Evolutionary conservation across 2,797 vertebrate species (phyloP), one percentile per base, ranked within the genome.

Genomic region (Podarcis siculus): DNA sequence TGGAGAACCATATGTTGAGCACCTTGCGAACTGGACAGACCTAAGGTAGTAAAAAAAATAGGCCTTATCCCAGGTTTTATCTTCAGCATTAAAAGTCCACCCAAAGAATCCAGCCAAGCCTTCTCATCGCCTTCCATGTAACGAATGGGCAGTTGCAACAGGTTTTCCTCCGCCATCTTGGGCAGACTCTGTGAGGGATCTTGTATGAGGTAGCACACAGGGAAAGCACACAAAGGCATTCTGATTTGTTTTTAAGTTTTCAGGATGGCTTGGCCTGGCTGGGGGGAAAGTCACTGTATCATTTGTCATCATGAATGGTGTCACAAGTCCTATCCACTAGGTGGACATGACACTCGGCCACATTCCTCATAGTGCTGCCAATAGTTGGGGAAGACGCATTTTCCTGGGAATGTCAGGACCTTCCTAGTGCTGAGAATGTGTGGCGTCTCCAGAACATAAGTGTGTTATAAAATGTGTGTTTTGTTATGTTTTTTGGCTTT

Each of bases 11-110:
- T 69, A 32, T 2, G 61, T 1, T 45, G 82, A 23, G 35, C 80
- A 58, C 30, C 7, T 88, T 86, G 19, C 9, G 87, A 84, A 81
- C 55, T 80, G 5, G 8, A 35, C 3, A 87, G 19, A 82, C 37
- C 71, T 61, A 61, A 67, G 58, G 80, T 91, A 85, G 87, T 23
- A 0, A 15, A 86, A 72, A 80, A 83, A 4, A 83, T 89, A 83
- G 25, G 42, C 77, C 39, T 85, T 66, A 55, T 55, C 84, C 19
- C 7, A 4, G 30, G 0, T 4, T 79, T 87, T n/a, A 90, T 45
- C 25, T 77, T 61, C 58, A 86, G 17, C 23, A 8, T 49, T 30
- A 10, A 61, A 72, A 80, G 19, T 25, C 77, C 5, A 27, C 27
- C 32, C 25, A 23, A 71, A 78, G 61, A 1, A 27, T 39, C 42